A percentile compares a stretch with the other conserved stretches of the same genome.
These are phyloP conservation scores for Anoura caudifer DNA, from an alignment of 2,113 vertebrate species.

Conservation along the genomic window DNA sequence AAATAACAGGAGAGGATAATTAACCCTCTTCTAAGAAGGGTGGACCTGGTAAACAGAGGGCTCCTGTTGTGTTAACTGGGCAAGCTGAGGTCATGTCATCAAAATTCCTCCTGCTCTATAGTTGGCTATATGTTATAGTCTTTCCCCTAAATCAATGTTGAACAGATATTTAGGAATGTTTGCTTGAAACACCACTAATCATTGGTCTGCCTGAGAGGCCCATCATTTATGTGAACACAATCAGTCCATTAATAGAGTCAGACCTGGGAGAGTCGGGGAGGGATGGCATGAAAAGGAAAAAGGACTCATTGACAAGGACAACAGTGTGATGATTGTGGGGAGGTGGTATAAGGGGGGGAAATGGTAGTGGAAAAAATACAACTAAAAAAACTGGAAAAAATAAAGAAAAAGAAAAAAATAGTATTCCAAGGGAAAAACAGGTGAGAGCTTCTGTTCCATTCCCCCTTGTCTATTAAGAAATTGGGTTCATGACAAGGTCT, in stretches of 20 bases:
- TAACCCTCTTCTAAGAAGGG: neutral
- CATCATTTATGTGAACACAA: neutral
- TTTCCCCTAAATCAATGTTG: neutral
- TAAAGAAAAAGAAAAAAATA: neutral
- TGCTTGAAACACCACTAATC: neutral
- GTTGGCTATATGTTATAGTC: neutral
- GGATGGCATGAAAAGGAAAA: too few relatives aligned
- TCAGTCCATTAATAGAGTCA: neutral
- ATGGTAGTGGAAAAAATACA: too few relatives aligned
- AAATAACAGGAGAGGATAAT: neutral
- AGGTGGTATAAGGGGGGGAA: too few relatives aligned
- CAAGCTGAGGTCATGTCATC: neutral
- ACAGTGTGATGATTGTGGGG: too few relatives aligned
- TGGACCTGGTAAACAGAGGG: neutral
- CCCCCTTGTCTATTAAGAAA: neutral
- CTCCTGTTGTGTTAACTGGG: neutral
- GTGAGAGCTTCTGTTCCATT: neutral
- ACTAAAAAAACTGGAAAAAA: too few relatives aligned
- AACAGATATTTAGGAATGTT: neutral
- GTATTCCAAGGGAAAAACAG: neutral
- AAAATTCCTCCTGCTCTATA: neutral
- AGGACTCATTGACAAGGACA: too few relatives aligned
- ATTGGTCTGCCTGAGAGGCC: neutral
- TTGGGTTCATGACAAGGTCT: neutral
- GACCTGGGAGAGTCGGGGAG: too few relatives aligned